These are phyloP conservation scores for Biston betularia DNA, from an alignment of 2,888 invertebrate species.

Conservation along the genomic window DNA sequence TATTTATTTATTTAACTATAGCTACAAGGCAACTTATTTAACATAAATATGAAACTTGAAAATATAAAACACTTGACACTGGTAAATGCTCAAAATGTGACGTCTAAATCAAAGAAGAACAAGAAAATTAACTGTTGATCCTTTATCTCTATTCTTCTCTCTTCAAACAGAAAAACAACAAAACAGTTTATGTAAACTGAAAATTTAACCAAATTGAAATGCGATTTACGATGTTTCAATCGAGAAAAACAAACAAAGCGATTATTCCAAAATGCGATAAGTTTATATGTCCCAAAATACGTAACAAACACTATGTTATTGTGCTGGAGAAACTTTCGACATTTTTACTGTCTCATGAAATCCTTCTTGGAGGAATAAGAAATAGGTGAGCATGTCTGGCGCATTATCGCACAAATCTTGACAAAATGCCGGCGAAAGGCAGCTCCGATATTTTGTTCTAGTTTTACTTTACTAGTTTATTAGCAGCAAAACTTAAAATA, in stretches of 20 bases:
- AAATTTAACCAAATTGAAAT: constrained; percentile 24
- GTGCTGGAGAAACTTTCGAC: constrained; percentile 65
- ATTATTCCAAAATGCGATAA: constrained; percentile 56
- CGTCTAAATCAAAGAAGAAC: too few relatives aligned
- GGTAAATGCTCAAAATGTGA: too few relatives aligned
- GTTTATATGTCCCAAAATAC: constrained; percentile 62
- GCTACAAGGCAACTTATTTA: too few relatives aligned
- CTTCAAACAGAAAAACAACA: constrained; percentile 12
- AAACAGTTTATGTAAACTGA: constrained; percentile 1
- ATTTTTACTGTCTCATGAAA: constrained; percentile 68
- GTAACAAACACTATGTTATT: constrained; percentile 64
- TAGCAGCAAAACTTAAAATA: not conserved
- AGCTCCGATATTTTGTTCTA: constrained; percentile 57
- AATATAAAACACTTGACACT: too few relatives aligned
- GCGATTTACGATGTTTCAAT: constrained; percentile 26
- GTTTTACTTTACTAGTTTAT: constrained; percentile 48
- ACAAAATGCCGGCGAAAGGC: constrained; percentile 60
- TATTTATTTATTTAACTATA: too few relatives aligned
- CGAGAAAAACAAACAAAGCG: constrained; percentile 57
- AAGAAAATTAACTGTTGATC: not conserved
- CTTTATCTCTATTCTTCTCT: constrained; percentile 4
- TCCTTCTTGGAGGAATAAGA: constrained; percentile 56
- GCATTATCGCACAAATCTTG: constrained; percentile 63
- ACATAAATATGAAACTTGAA: too few relatives aligned
- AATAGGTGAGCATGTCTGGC: constrained; percentile 53